phyloP scores from a whole-genome alignment of 1,140 invertebrate genomes.

The Cydia pomonella region DNA sequence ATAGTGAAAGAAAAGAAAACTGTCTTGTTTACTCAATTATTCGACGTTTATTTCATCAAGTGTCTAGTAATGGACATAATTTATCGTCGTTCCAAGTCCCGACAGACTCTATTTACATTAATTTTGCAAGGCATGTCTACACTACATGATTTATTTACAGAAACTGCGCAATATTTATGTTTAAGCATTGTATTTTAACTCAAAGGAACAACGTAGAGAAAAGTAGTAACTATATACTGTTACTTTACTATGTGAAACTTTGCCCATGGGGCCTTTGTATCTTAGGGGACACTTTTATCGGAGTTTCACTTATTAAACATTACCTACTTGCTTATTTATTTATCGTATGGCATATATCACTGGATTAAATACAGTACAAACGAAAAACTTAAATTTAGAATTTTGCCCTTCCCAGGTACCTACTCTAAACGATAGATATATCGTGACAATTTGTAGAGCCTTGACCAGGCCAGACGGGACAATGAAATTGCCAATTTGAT shows the following conservation, averaged over 20 bases:
- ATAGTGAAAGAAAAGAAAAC: background rate
- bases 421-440: too few species aligned
- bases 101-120: constrained; percentile 8
- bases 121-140: constrained; percentile 13
- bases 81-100: background rate
- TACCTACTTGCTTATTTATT: too few species aligned
- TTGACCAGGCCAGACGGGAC: too few species aligned
- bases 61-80: constrained; percentile 9
- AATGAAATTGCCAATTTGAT: too few species aligned
- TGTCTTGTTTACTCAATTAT: constrained; percentile 2
- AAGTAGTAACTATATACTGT: background rate
- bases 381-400: too few species aligned
- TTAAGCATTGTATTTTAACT: background rate
- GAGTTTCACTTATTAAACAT: background rate
- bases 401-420: too few species aligned
- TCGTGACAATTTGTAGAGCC: too few species aligned
- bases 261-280: background rate
- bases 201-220: background rate
- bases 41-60: constrained; percentile 1
- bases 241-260: background rate
- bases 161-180: constrained; percentile 15
- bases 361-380: too few species aligned
- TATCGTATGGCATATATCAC: too few species aligned
- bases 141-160: constrained; percentile 14
- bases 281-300: background rate